Percentiles rank a stretch among this genome's conserved stretches.
phyloP scores from a whole-genome alignment of 2,888 invertebrate genomes.

The Capitulum mitella region DNA sequence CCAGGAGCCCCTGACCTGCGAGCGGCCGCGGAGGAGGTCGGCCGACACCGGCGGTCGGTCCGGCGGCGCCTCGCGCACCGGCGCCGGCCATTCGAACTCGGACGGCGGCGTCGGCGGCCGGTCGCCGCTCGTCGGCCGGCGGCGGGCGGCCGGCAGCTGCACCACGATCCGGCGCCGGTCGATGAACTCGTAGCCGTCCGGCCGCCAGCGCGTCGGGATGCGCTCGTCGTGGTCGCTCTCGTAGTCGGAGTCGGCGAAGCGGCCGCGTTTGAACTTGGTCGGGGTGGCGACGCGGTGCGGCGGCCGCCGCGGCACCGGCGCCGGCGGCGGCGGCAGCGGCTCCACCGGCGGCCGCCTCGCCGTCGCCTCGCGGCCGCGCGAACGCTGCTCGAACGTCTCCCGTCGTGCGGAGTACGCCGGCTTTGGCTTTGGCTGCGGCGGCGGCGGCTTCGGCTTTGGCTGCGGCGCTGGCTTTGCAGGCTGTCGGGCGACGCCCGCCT shows the following conservation, averaged over 20 bases:
- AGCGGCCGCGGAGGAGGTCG: not conserved
- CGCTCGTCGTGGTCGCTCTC: slow-evolving; percentile 58
- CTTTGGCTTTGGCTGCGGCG: not conserved
- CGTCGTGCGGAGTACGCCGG: not conserved
- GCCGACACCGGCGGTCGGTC: not conserved
- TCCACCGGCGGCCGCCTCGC: slow-evolving; percentile 34
- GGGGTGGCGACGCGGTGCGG: slow-evolving; percentile 30
- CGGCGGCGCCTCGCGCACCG: slow-evolving; percentile 33
- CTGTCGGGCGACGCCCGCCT: not conserved
- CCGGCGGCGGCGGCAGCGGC: slow-evolving; percentile 33
- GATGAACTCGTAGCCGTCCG: slow-evolving; percentile 33
- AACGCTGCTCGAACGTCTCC: not conserved
- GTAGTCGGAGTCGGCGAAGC: slow-evolving; percentile 48
- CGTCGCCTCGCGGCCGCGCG: slow-evolving; percentile 28
- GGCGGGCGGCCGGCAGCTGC: slow-evolving; percentile 29
- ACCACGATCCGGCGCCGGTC: slow-evolving; percentile 26
- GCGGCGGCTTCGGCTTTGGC: no score
- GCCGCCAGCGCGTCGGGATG: slow-evolving; percentile 34
- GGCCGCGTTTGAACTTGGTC: slow-evolving; percentile 33
- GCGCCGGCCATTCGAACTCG: slow-evolving; percentile 33
- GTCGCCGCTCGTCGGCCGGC: slow-evolving; percentile 36
- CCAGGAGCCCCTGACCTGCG: not conserved
- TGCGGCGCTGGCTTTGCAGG: not conserved
- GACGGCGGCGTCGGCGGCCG: slow-evolving; percentile 35
- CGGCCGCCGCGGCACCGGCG: slow-evolving; percentile 25